Evolutionary conservation across 2,888 invertebrate species (phyloP), one percentile per base, ranked within the genome.

Genomic region (Rutpela maculata): DNA sequence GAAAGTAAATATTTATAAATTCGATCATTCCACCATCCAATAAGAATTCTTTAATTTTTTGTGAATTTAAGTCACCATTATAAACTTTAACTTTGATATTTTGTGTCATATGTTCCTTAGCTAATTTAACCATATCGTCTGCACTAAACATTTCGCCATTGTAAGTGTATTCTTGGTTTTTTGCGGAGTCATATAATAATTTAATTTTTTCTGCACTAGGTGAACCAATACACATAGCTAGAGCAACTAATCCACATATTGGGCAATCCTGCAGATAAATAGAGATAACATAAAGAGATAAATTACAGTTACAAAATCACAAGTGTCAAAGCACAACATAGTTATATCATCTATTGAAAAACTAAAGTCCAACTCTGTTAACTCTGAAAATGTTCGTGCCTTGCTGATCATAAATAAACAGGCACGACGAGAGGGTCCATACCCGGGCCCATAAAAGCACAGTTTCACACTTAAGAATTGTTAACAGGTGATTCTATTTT

Each of bases 61-160:
- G 83, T 84, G 88, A 87, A 82, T 91, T 85, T 75, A 92, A 83
- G 78, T 81, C 78, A 50, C 91, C 92, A 78, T 88, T 82, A 83
- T 90, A 88, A 59, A 91, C 74, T 79, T 91, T 89, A 56, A 91
- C 89, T 82, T 91, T 89, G 65, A 91, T 90, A 83, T 92, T 90
- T 81, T 92, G 89, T 71, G 88, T 90, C 74, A 93, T 87, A 79
- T 93, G 91, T 85, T 92, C 91, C 66, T 91, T 90, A 0, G 93
- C 92, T 75, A 96, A 88, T 79, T 92, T 90, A 9, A 91, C 91
- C 93, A 97, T 94, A 86, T 94, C 91, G 79, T 92, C 91, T 35
- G 94, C 95, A 89, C 95, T 95, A 86, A 97, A 96, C 92, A 98
- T 96, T 92, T 98, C 98, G 10, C 98, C 98, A 84, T 96, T 95